Percentiles rank a stretch among this genome's conserved stretches.
These are phyloP conservation scores for Apoda limacodes DNA, from an alignment of 2,888 invertebrate genomes.

Conservation along the genomic window DNA sequence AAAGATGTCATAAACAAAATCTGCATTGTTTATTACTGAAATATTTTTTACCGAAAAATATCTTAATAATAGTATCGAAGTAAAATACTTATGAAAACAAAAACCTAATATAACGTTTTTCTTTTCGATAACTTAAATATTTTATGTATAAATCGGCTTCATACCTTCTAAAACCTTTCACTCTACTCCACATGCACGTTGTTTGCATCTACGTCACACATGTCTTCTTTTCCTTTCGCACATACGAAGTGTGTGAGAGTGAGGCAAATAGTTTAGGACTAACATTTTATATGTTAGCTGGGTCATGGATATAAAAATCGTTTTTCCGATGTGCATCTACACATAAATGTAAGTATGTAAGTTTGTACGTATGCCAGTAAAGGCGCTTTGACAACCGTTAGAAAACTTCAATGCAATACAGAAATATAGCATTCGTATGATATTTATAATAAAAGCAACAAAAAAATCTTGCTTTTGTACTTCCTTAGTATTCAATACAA, in stretches of 20 bases:
- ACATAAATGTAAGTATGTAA: constrained; percentile 26
- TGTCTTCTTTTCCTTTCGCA: constrained; percentile 37
- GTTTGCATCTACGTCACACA: constrained; percentile 53
- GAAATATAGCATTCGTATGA: constrained; percentile 45
- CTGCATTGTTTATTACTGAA: no score
- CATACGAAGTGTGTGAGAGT: constrained; percentile 32
- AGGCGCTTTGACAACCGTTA: constrained; percentile 43
- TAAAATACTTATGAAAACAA: not conserved
- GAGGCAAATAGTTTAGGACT: constrained; percentile 53
- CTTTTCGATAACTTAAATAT: not conserved
- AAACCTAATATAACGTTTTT: no score
- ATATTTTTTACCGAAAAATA: no score
- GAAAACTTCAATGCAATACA: constrained; percentile 54
- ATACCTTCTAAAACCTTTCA: constrained; percentile 26
- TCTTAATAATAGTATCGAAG: not conserved
- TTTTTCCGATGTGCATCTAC: constrained; percentile 49
- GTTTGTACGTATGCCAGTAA: constrained; percentile 21
- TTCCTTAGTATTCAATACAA: no score
- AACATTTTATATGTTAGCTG: constrained; percentile 70
- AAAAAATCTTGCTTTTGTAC: no score
- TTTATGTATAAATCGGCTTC: constrained; percentile 28
- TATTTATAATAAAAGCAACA: no score
- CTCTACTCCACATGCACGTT: no score
- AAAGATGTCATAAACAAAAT: no score
- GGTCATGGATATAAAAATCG: constrained; percentile 71